Evolutionary conservation across 1,140 invertebrate genomes (phyloP), one percentile per base, ranked within the genome.

Genomic region (Drosophila bocki): DNA sequence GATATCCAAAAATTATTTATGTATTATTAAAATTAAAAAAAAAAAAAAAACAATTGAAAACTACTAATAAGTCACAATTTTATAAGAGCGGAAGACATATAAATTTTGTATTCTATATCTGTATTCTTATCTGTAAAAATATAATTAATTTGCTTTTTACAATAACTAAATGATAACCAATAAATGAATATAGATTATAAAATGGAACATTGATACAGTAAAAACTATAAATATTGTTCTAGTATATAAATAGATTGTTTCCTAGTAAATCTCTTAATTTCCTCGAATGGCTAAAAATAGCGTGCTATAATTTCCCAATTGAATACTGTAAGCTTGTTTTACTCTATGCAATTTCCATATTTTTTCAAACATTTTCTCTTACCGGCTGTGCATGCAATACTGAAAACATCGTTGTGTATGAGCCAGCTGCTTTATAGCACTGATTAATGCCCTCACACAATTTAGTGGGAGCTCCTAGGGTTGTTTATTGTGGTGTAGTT

Each of bases 391-490:
- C n/a, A 64, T 32, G 17, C 32, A 53, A 12, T 47, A 17, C 6
- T 15, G 5, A 13, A 58, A 70, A 45, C 51, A n/a, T 29, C 8
- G 19, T 71, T 17, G 13, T 51, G 2, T 17, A 50, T 6, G 2
- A 26, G 17, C 15, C 42, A 48, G 29, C 69, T 50, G 51, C 35
- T 32, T 37, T 29, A 29, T 59, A 35, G 44, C 65, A n/a, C 51
- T 71, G 44, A 71, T 42, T 59, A 51, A 37, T 71, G 32, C 19
- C n/a, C 37, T 22, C 42, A 29, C 12, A 71, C 17, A 39, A 35
- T 69, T 71, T 45, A 72, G 51, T 58, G 35, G 65, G 17, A 59
- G 67, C 44, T 50, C n/a, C 53, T 48, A 58, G 37, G 13, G 37
- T 29, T 71, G 44, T 35, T 48, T 35, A 50, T 58, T 59, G 12